These are phyloP conservation scores for Adelges cooleyi DNA, from an alignment of 1,140 invertebrate genomes.

Conservation along the genomic window DNA sequence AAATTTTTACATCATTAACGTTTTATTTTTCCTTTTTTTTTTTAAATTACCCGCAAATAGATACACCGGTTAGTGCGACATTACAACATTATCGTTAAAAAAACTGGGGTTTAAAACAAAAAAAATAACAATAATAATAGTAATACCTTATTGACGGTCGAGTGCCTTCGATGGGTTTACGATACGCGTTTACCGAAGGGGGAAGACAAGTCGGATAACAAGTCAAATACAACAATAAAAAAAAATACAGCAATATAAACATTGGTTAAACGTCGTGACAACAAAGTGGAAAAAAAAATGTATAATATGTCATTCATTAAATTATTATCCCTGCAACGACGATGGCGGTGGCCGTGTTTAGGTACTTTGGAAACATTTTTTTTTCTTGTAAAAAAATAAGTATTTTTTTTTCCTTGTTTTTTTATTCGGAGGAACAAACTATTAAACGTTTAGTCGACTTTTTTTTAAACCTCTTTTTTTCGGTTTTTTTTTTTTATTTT, in stretches of 20 bases:
- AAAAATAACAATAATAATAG: too few species aligned
- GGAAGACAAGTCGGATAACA: background rate
- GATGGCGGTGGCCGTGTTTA: background rate
- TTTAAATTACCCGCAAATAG: too few species aligned
- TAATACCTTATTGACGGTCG: too few species aligned
- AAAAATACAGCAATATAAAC: conserved; percentile 8
- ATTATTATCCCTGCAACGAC: conserved; percentile 11
- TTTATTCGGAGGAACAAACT: conserved; percentile 20
- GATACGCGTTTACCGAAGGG: too few species aligned
- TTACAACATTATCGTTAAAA: too few species aligned
- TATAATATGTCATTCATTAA: conserved; percentile 22
- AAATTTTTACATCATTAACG: too few species aligned
- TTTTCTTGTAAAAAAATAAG: conserved; percentile 6
- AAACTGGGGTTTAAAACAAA: too few species aligned
- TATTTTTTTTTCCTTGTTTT: conserved; percentile 2
- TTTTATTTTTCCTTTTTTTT: too few species aligned
- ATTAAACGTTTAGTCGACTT: conserved; percentile 28
- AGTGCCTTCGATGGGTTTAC: too few species aligned
- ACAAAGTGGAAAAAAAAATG: background rate
- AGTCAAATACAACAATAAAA: background rate
- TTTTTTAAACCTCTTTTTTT: too few species aligned
- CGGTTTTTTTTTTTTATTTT: background rate
- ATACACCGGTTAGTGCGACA: too few species aligned
- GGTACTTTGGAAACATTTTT: conserved; percentile 20
- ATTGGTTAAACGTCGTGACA: background rate